Conservation (phyloP, 2,888 invertebrate species). For the Acleris holmiana region DNA sequence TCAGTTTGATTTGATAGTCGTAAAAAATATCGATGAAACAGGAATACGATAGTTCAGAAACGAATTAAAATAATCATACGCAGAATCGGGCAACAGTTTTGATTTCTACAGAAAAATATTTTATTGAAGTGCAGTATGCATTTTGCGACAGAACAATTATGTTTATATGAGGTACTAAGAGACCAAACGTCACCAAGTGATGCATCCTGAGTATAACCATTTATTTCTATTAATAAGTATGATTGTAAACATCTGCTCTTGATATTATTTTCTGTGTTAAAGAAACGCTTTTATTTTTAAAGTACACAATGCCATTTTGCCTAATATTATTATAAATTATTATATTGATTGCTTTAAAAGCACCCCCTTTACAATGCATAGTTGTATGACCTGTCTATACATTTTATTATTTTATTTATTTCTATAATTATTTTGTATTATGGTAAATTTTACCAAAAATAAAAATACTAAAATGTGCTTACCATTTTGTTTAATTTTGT, state of each 20-base stretch:
- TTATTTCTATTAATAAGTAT: constrained; percentile 61
- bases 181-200: constrained; percentile 81
- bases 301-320: constrained; percentile 84
- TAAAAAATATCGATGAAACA: too few species aligned
- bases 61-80: too few species aligned
- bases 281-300: constrained; percentile 82
- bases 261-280: constrained; percentile 81
- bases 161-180: constrained; percentile 52
- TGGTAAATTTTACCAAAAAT: constrained; percentile 85
- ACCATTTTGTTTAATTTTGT: constrained; percentile 67
- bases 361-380: constrained; percentile 84
- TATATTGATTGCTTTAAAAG: constrained; percentile 83
- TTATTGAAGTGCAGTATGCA: constrained; percentile 69
- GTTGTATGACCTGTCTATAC: constrained; percentile 84
- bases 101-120: constrained; percentile 42
- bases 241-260: constrained; percentile 76
- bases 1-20: too few species aligned
- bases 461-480: constrained; percentile 85
- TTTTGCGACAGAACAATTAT: constrained; percentile 54
- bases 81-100: too few species aligned
- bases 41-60: too few species aligned
- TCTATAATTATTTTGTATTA: constrained; percentile 83
- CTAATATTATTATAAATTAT: constrained; percentile 85
- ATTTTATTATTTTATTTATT: constrained; percentile 84
- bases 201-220: constrained; percentile 51